Conservation (phyloP, 2,797 vertebrate genomes). For the Mormyrus proboscirostris region DNA sequence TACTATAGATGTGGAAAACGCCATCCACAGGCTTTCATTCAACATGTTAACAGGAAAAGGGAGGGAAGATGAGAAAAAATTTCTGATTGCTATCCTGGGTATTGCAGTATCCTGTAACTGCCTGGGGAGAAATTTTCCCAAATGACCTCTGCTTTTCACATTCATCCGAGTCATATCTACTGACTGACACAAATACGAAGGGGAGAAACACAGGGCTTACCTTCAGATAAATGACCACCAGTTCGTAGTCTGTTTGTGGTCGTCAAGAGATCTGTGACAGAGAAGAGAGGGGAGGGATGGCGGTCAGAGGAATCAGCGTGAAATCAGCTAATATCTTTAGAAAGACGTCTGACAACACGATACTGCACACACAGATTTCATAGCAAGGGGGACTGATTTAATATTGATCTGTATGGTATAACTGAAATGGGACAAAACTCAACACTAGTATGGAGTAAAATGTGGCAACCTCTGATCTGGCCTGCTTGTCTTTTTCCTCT, state of each 20-base stretch:
- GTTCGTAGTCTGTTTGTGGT: not conserved
- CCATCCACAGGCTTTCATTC: not conserved
- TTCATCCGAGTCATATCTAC: slow-evolving; percentile 25
- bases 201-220: not conserved
- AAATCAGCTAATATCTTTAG: not conserved
- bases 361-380: not conserved
- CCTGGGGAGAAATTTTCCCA: not conserved
- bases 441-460: not conserved
- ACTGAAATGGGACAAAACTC: not conserved
- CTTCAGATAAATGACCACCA: not conserved
- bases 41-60: not conserved
- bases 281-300: not conserved
- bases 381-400: not conserved
- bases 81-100: not conserved
- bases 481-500: not conserved
- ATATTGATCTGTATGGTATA: not conserved
- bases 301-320: not conserved
- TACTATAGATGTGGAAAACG: not conserved
- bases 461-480: not conserved
- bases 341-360: not conserved
- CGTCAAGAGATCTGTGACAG: not conserved
- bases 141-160: not conserved
- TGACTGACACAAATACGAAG: not conserved
- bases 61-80: not conserved
- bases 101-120: not conserved